Conservation (phyloP, 2,113 vertebrate genomes). For the Mugil cephalus region DNA sequence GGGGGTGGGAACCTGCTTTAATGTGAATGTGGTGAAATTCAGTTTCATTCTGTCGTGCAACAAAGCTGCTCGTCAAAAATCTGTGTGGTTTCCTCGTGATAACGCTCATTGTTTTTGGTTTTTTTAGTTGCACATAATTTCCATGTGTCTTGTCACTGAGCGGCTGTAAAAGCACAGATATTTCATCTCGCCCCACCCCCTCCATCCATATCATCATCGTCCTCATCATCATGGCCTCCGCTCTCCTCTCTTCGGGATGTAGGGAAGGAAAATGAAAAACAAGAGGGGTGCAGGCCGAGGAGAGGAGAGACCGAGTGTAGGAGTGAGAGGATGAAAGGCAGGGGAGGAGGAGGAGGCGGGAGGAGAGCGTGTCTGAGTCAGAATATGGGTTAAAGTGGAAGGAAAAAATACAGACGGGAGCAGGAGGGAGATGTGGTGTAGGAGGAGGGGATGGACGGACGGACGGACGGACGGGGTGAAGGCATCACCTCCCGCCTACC, state of each 20-base stretch:
- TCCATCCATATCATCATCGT: constrained; percentile 4
- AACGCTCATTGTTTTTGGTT: neutral
- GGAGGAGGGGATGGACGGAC: constrained; percentile 41
- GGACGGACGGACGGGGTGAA: constrained; percentile 20
- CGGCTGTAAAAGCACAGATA: neutral
- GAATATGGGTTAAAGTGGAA: constrained; percentile 61
- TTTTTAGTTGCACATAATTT: constrained; percentile 6
- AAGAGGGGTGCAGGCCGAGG: constrained; percentile 16
- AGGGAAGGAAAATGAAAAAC: constrained; percentile 20
- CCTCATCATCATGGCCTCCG: constrained; percentile 23
- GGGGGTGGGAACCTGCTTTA: constrained; percentile 42
- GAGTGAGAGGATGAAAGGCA: neutral
- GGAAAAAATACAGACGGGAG: neutral
- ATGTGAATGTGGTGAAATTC: neutral
- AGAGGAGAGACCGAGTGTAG: constrained; percentile 1
- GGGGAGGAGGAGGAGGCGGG: constrained; percentile 15
- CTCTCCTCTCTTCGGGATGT: constrained; percentile 17
- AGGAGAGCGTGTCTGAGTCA: constrained; percentile 47
- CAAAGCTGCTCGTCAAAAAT: neutral
- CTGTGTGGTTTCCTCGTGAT: neutral
- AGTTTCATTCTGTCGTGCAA: neutral
- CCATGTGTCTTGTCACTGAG: constrained; percentile 4
- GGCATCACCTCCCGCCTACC: constrained; percentile 72
- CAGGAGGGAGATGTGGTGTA: constrained; percentile 12
- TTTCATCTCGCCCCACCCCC: constrained; percentile 56